Evolutionary conservation across 2,797 vertebrate species (phyloP).

Genomic region (Glyptemys insculpta): DNA sequence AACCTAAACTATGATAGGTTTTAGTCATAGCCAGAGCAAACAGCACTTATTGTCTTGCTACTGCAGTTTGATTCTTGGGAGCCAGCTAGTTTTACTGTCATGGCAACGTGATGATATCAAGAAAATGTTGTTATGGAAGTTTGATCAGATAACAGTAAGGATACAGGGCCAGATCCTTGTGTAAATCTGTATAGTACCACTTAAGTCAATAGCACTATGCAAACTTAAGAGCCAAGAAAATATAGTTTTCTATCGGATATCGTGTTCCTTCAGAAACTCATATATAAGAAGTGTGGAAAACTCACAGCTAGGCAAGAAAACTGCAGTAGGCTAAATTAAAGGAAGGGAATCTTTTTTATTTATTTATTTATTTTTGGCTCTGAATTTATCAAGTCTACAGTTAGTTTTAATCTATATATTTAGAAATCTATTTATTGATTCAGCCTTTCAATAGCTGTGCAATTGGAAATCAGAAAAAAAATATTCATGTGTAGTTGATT

Average conservation of each 20-base stretch:
- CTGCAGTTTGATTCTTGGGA: not conserved
- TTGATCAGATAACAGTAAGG: not conserved
- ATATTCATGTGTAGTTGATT: constrained; percentile 51
- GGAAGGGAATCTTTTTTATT: not conserved
- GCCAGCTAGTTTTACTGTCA: not conserved
- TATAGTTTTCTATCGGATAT: not conserved
- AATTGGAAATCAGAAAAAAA: constrained; percentile 37
- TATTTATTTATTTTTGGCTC: not conserved
- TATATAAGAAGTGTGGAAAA: constrained; percentile 14
- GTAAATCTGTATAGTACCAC: constrained; percentile 53
- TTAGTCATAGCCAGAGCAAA: constrained; percentile 1
- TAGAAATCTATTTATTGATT: constrained; percentile 5
- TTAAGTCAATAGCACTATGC: not conserved
- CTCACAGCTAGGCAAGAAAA: constrained; percentile 17
- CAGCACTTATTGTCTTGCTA: not conserved
- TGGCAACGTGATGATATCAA: not conserved
- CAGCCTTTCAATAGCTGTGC: not conserved
- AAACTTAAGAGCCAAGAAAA: constrained; percentile 44
- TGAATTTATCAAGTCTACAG: constrained; percentile 18
- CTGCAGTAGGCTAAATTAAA: constrained; percentile 21
- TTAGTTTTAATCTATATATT: not conserved
- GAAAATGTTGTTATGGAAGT: constrained; percentile 8
- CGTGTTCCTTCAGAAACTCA: not conserved
- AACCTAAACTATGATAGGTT: constrained; percentile 2
- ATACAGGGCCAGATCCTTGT: not conserved